phyloP scores from a whole-genome alignment of 2,113 vertebrate species.

The Sinocyclocheilus grahami region DNA sequence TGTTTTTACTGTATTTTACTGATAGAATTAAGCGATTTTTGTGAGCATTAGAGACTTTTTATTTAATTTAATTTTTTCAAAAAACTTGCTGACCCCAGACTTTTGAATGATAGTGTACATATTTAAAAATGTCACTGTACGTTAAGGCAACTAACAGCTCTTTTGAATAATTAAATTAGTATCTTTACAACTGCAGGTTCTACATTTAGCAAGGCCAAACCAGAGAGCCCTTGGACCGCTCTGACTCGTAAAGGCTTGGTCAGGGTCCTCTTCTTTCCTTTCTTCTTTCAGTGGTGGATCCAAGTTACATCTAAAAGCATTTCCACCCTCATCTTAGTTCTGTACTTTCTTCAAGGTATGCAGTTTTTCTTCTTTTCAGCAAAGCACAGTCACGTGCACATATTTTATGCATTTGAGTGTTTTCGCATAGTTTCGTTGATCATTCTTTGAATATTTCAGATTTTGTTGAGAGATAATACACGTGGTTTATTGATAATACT shows the following conservation, averaged over 20 bases:
- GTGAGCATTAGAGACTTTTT: no score
- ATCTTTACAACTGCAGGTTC: constrained; percentile 78
- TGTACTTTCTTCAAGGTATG: constrained; percentile 94
- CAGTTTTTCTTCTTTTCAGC: not conserved
- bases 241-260: constrained; percentile 94
- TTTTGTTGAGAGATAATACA: not conserved
- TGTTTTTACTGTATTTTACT: not conserved
- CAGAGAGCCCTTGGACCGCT: constrained; percentile 91
- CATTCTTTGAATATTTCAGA: constrained; percentile 8
- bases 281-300: constrained; percentile 98
- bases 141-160: not conserved
- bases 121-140: no score
- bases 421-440: not conserved
- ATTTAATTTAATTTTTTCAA: no score
- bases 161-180: not conserved
- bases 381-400: no score
- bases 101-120: no score
- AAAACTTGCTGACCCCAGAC: no score
- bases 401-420: no score
- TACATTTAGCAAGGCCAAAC: constrained; percentile 97
- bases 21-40: no score
- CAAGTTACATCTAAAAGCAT: constrained; percentile 91
- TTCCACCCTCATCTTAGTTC: constrained; percentile 86
- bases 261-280: constrained; percentile 89
- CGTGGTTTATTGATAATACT: not conserved